Evolutionary conservation across 2,113 vertebrate genomes (phyloP), one percentile per base, ranked within the genome.

Genomic region (human): DNA sequence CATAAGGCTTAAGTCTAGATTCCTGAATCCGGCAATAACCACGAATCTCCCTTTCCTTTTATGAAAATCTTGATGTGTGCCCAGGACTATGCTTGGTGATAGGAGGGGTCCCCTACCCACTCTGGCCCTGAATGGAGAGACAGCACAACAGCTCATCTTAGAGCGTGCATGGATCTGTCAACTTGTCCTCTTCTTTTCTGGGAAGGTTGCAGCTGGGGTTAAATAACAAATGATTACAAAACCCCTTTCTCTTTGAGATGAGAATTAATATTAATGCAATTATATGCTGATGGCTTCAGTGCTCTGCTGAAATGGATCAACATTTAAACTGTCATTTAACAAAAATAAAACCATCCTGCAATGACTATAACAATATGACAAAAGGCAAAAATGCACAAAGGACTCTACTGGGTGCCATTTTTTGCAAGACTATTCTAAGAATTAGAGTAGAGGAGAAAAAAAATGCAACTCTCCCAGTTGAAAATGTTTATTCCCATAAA

Each of bases 261-360:
- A 96, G 92, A 95, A 97, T 98, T 97, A 98, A 96, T 94, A 97
- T 96, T 96, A 97, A 98, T 96, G 95, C 82, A 97, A 96, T 97
- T 96, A 96, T 89, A 81, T 76, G 82, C 90, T 78, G 92, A 90
- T 94, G 92, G 95, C 61, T 93, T 96, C 48, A 11, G 59, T 25
- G 73, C 94, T 89, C 94, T 95, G 72, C 89, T 93, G 90, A 95
- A 97, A 97, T 35, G 52, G 76, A 96, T 88, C 96, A 93, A 92
- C 97, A 96, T 79, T 97, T 82, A 96, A 96, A 95, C 76, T 80
- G 87, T 82, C 96, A 94, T 78, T 97, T 93, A 94, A 81, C 92
- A 94, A 93, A 98, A 98, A 92, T 83, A 95, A 97, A 94, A 70
- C 64, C 66, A 73, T 73, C 83, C 97, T 78, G 52, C 64, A 94